Percentiles rank a stretch among this genome's conserved stretches.
Conservation (phyloP, 2,797 vertebrate species). For the Poecilia picta region DNA sequence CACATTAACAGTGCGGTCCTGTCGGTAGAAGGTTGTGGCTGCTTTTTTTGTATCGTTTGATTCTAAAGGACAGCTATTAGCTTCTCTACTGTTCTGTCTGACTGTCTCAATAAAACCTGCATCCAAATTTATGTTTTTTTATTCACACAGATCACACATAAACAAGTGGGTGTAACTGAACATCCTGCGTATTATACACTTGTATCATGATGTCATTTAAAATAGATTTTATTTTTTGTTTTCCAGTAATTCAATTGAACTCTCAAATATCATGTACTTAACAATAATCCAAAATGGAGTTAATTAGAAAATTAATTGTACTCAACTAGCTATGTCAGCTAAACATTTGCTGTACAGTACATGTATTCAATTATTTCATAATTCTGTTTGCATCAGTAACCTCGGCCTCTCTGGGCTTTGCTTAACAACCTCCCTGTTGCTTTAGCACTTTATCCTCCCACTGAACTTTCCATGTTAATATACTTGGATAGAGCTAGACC, state of each 20-base stretch:
- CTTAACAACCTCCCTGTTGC: not conserved
- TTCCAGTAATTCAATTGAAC: not conserved
- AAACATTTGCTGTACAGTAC: not conserved
- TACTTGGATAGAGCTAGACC: not conserved
- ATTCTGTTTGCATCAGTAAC: not conserved
- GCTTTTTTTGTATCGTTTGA: constrained; percentile 43
- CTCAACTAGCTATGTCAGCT: not conserved
- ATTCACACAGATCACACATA: constrained; percentile 23
- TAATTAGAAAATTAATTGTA: not conserved
- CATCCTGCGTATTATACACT: constrained; percentile 28
- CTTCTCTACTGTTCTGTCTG: constrained; percentile 47
- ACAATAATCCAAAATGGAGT: not conserved
- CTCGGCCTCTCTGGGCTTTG: not conserved
- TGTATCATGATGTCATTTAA: not conserved
- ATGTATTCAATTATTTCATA: not conserved
- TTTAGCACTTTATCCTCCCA: not conserved
- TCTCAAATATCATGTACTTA: not conserved
- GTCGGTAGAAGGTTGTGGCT: constrained; percentile 37
- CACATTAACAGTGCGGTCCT: constrained; percentile 23
- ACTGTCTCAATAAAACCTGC: constrained; percentile 23
- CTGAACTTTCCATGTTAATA: not conserved
- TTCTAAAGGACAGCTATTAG: constrained; percentile 64
- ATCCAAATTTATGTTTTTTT: not conserved
- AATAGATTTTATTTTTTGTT: not conserved
- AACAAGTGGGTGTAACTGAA: constrained; percentile 22